These are phyloP conservation scores for Elysia crispata DNA, from an alignment of 2,888 invertebrate genomes.

Conservation along the genomic window DNA sequence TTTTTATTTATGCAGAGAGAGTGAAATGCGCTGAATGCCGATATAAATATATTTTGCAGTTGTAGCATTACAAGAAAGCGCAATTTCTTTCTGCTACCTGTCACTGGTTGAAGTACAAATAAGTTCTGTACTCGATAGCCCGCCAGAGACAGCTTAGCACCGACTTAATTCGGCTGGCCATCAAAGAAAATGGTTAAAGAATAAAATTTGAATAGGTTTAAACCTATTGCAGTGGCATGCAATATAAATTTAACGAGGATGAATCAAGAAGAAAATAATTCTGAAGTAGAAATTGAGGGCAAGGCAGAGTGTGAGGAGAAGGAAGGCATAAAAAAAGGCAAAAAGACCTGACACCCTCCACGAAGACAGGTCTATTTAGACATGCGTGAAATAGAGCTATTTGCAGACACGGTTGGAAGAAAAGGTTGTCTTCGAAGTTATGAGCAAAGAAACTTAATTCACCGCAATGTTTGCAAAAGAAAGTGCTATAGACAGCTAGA, in stretches of 20 bases:
- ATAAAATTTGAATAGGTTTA: background rate
- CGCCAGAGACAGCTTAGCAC: background rate
- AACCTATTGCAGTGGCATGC: too few relatives aligned
- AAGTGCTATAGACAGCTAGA: too few relatives aligned
- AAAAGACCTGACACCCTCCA: background rate
- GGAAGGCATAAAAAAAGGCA: background rate
- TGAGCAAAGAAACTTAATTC: background rate
- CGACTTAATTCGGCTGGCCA: background rate
- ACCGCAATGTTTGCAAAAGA: background rate
- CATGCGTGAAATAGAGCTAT: background rate
- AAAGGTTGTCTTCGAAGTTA: background rate
- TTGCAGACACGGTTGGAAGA: background rate
- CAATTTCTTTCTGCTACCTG: too few relatives aligned
- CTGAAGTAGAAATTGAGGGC: background rate
- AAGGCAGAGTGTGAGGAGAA: background rate
- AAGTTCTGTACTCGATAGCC: background rate
- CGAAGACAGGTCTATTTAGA: background rate
- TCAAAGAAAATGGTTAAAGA: background rate
- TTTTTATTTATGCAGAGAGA: too few relatives aligned
- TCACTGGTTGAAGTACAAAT: too few relatives aligned
- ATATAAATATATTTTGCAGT: too few relatives aligned
- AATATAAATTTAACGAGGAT: background rate
- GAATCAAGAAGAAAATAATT: background rate
- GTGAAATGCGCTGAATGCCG: too few relatives aligned
- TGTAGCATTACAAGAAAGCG: too few relatives aligned